Base-by-base conservation (phyloP, 2,113 vertebrate species). In the Oplegnathus fasciatus region DNA sequence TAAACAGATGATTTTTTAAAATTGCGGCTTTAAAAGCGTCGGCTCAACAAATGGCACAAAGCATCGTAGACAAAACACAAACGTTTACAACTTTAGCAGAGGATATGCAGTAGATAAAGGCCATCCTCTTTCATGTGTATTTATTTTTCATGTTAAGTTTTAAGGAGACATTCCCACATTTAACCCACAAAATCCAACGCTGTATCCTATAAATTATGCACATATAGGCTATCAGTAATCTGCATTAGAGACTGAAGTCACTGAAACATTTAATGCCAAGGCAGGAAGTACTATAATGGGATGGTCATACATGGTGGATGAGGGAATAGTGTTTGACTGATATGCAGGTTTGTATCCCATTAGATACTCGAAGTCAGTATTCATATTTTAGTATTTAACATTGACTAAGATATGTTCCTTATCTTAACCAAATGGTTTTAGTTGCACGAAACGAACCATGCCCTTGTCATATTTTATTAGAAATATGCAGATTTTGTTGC, bases 171-270 rank as follows among this genome's bases (percentile, higher is more conserved):
- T 60, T 57, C 14, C 3, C 9, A 22, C 34, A 54, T 64, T 54
- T 65, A 55, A 71, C 22, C 24, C 17, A 61, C 18, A 60, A 34
- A 32, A 60, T n/a, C 0, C 20, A 58, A 57, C 5, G 18, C 8
- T 55, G 22, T 54, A 44, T 72, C 18, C 20, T 42, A 32, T n/a
- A 42, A 60, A 72, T 30, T 7, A 22, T 52, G 9, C 18, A 26
- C 9, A 28, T 22, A 37, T n/a, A n/a, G n/a, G n/a, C n/a, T 30
- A 34, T 22, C n/a, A 42, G 2, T 26, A 20, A 67, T 72, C 20
- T 77, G 26, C 66, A 71, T 24, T 5, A 42, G 20, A 14, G 5
- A 70, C 66, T 76, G 24, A 58, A 70, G 50, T 60, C 26, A 52
- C n/a, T 22, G 30, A 42, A 76, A 58, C 20, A 66, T 37, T 6